Conservation (phyloP, 1,140 invertebrate species). For the Hormaphis cornu region DNA sequence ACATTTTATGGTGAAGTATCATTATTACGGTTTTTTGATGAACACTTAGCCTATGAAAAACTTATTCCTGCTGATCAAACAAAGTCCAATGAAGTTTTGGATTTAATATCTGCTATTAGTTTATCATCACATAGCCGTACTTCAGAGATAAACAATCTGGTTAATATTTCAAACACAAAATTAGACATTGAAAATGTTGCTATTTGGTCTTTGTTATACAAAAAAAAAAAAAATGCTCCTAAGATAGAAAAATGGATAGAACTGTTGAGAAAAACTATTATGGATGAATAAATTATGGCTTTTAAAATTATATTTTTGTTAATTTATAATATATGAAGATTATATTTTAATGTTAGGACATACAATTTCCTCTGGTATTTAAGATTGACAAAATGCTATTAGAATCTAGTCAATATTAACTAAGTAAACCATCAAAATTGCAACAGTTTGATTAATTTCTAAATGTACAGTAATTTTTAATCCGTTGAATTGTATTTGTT, state of each 20-base stretch:
- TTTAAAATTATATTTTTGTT: no score
- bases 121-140: neutral
- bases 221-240: constrained; percentile 49
- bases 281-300: no score
- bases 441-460: no score
- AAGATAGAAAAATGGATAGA: constrained; percentile 47
- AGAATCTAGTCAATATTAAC: no score
- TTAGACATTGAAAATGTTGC: constrained; percentile 39
- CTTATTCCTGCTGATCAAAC: constrained; percentile 33
- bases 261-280: constrained; percentile 35
- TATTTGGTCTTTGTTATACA: constrained; percentile 49
- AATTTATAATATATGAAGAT: no score
- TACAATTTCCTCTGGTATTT: no score
- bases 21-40: constrained; percentile 48
- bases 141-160: neutral
- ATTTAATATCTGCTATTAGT: neutral
- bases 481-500: no score
- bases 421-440: no score
- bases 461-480: no score
- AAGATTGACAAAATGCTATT: no score
- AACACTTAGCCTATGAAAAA: constrained; percentile 44
- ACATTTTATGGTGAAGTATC: constrained; percentile 50
- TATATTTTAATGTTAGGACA: no score
- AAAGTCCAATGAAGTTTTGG: neutral
- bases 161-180: constrained; percentile 9